Evolutionary conservation across 2,113 vertebrate species (phyloP).

Genomic region (Ctenodactylus gundi): DNA sequence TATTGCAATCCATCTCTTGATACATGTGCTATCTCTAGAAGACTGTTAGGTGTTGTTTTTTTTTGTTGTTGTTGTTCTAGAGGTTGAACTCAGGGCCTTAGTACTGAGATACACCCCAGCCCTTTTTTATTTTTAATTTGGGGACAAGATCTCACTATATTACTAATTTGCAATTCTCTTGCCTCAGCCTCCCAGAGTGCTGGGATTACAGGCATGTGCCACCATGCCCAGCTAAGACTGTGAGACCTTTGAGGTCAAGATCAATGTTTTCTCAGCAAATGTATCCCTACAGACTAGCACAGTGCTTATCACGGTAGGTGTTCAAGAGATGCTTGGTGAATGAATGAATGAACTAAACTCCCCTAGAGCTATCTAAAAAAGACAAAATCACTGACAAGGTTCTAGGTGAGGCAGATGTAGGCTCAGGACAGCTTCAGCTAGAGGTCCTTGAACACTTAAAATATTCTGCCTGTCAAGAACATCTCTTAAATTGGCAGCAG

Average conservation of each 20-base stretch:
- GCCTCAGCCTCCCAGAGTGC: no score
- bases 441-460: background rate
- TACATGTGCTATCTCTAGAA: background rate
- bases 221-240: no score
- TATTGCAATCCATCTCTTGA: background rate
- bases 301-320: background rate
- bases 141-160: no score
- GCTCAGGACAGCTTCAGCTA: background rate
- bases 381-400: background rate
- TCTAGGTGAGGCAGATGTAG: background rate
- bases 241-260: background rate
- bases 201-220: no score
- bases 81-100: no score
- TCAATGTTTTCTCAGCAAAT: background rate
- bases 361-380: background rate
- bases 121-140: no score
- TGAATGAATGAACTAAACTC: background rate
- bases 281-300: background rate
- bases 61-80: no score
- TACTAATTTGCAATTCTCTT: no score
- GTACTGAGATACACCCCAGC: no score
- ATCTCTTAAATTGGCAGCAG: background rate
- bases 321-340: slow-evolving; percentile 19
- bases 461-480: background rate
- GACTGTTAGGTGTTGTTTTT: background rate